Conservation (phyloP, 2,888 invertebrate genomes). For the Disparrhopalites patrizii region DNA sequence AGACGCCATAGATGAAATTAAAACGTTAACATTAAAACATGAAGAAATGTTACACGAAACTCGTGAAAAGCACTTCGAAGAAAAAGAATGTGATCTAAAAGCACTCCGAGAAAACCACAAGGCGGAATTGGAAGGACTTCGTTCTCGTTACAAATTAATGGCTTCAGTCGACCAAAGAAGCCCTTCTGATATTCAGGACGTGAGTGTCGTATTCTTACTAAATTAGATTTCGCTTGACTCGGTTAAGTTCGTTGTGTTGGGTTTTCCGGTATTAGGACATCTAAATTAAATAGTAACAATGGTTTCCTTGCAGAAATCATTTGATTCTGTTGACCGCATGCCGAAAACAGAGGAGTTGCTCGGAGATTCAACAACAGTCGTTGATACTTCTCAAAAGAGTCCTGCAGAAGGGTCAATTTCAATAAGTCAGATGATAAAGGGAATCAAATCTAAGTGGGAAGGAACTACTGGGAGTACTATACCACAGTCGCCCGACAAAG, state of each 20-base stretch:
- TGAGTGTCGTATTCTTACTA: too few species aligned
- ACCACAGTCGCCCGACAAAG: constrained; percentile 9
- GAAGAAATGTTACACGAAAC: neutral
- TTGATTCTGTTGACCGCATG: constrained; percentile 25
- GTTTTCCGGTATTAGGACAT: neutral
- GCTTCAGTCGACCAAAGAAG: constrained; percentile 27
- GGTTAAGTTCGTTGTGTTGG: too few species aligned
- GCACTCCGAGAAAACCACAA: constrained; percentile 70
- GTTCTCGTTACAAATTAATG: constrained; percentile 69
- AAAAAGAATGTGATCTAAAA: constrained; percentile 60
- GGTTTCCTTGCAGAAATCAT: constrained; percentile 21
- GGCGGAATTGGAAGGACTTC: constrained; percentile 70
- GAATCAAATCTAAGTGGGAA: constrained; percentile 21
- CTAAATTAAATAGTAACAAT: neutral
- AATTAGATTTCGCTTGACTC: too few species aligned
- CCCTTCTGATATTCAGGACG: constrained; percentile 23
- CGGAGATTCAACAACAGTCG: constrained; percentile 9
- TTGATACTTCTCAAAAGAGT: constrained; percentile 12
- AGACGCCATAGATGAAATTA: neutral
- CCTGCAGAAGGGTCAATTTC: constrained; percentile 2
- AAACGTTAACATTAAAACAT: constrained; percentile 2
- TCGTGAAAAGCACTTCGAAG: constrained; percentile 40
- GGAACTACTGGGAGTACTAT: constrained; percentile 5
- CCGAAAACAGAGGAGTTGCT: constrained; percentile 22
- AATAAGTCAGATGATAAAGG: constrained; percentile 16